A percentile compares a stretch with the other conserved stretches of the same genome.
Evolutionary conservation across 2,888 invertebrate species (phyloP).

Genomic region (Troides aeacus): DNA sequence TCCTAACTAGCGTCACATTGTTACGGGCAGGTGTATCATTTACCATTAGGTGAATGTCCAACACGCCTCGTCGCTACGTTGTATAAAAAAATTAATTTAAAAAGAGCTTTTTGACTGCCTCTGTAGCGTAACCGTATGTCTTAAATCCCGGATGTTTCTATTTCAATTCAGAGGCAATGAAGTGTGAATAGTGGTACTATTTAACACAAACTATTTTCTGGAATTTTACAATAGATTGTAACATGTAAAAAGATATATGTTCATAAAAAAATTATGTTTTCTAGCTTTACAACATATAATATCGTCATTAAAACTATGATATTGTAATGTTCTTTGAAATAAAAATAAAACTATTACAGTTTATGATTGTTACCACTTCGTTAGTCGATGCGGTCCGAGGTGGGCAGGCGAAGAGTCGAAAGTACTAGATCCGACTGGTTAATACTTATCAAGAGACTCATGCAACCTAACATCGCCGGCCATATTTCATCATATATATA

Average conservation of each 20-base stretch:
- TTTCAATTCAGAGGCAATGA: too few species aligned
- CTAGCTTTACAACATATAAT: neutral
- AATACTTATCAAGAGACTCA: slow-evolving; percentile 41
- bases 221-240: neutral
- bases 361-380: neutral
- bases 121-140: too few species aligned
- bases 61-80: too few species aligned
- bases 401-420: slow-evolving; percentile 51
- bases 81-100: too few species aligned
- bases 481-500: slow-evolving; percentile 45
- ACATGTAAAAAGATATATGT: neutral
- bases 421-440: slow-evolving; percentile 53
- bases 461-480: slow-evolving; percentile 38
- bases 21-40: too few species aligned
- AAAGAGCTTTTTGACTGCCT: too few species aligned
- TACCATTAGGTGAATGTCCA: too few species aligned
- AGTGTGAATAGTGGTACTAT: too few species aligned
- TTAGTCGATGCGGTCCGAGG: slow-evolving; percentile 39
- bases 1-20: too few species aligned
- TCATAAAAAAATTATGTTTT: neutral
- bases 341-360: too few species aligned
- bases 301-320: neutral
- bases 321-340: neutral
- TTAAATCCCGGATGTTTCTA: too few species aligned
- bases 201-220: too few species aligned